phyloP scores from a whole-genome alignment of 1,140 invertebrate genomes.

The Maconellicoccus hirsutus region DNA sequence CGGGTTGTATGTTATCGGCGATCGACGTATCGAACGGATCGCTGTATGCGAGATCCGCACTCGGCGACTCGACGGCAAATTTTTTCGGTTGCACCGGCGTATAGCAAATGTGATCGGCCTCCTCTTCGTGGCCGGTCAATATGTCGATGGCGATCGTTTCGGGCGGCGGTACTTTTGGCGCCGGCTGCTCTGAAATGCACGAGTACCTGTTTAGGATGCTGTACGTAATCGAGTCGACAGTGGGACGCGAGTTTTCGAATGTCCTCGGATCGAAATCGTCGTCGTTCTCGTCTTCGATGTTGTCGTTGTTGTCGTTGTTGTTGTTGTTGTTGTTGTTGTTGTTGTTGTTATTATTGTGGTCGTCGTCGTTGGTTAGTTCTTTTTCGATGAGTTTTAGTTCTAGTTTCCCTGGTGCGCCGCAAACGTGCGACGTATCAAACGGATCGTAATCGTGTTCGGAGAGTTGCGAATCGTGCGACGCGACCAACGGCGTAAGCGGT shows the following conservation, averaged over 20 bases:
- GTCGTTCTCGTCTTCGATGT: slow-evolving; percentile 36
- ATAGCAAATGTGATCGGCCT: slow-evolving; percentile 27
- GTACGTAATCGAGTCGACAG: background rate
- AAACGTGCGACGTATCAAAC: slow-evolving; percentile 69
- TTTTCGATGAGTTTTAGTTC: slow-evolving; percentile 61
- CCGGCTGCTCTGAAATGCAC: background rate
- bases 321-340: too few relatives aligned
- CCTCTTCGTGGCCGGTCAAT: slow-evolving; percentile 11
- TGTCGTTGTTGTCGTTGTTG: slow-evolving; percentile 21
- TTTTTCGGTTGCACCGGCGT: slow-evolving; percentile 30
- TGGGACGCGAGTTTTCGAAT: background rate
- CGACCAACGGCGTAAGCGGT: slow-evolving; percentile 31
- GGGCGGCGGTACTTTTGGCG: background rate
- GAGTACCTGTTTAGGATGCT: background rate
- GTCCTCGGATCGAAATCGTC: slow-evolving; percentile 61
- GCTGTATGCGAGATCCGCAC: slow-evolving; percentile 29
- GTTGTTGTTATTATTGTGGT: too few relatives aligned
- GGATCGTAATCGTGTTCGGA: slow-evolving; percentile 42
- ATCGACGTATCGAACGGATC: slow-evolving; percentile 80
- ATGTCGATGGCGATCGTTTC: background rate
- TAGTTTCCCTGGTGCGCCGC: slow-evolving; percentile 52
- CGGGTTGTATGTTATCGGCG: slow-evolving; percentile 52
- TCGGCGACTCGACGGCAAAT: slow-evolving; percentile 22
- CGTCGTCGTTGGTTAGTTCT: slow-evolving; percentile 40
- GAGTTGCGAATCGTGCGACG: slow-evolving; percentile 35